Percentiles rank a stretch among this genome's conserved stretches.
phyloP scores from a whole-genome alignment of 2,888 invertebrate genomes.

The Petrophora chlorosata region DNA sequence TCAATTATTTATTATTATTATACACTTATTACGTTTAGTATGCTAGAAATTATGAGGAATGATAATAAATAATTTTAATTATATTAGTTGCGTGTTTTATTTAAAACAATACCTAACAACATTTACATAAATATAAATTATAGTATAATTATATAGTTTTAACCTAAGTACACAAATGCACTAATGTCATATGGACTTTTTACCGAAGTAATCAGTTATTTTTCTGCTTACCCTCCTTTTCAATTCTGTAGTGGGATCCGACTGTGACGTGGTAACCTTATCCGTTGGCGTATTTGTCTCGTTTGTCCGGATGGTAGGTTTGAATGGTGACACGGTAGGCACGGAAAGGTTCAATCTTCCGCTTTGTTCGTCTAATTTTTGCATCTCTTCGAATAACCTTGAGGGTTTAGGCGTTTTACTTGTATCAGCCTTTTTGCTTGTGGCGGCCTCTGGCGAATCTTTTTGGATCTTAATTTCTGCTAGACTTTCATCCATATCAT shows the following conservation, averaged over 20 bases:
- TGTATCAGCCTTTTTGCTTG: constrained; percentile 7
- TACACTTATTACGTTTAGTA: constrained; percentile 85
- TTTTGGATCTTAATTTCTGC: constrained; percentile 33
- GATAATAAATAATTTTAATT: constrained; percentile 85
- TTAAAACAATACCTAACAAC: constrained; percentile 9
- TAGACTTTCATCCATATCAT: constrained; percentile 43
- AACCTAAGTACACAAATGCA: constrained; percentile 18
- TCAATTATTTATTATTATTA: constrained; percentile 84
- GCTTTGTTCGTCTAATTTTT: constrained; percentile 54
- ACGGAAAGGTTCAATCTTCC: constrained; percentile 50
- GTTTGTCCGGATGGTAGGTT: constrained; percentile 20
- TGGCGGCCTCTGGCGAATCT: not conserved
- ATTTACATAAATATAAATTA: not conserved
- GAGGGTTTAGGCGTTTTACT: constrained; percentile 31
- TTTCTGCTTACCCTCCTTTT: constrained; percentile 66
- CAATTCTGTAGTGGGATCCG: constrained; percentile 50
- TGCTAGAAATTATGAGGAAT: constrained; percentile 84
- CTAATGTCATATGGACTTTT: constrained; percentile 54
- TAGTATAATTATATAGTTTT: not conserved
- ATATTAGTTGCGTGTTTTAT: constrained; percentile 78
- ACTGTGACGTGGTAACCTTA: constrained; percentile 28
- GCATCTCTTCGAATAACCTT: constrained; percentile 57
- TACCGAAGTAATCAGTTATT: constrained; percentile 75
- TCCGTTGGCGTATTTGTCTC: constrained; percentile 34
- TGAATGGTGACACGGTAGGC: constrained; percentile 44